These are phyloP conservation scores for Netelia virgata DNA, from an alignment of 2,888 invertebrate species.

Conservation along the genomic window DNA sequence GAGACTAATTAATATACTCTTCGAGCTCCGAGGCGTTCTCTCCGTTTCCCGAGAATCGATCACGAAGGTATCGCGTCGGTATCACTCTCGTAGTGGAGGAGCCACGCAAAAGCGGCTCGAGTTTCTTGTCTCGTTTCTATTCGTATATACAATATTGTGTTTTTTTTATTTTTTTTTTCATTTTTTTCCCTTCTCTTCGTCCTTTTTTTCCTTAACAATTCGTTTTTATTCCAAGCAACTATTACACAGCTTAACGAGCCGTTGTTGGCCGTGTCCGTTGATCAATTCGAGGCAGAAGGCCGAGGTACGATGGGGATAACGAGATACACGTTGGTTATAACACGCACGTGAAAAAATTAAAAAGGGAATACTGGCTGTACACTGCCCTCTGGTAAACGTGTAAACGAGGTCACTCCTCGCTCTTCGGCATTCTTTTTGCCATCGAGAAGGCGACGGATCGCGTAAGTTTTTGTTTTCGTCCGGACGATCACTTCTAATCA, in stretches of 20 bases:
- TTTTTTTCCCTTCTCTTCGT: background rate
- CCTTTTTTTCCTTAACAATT: background rate
- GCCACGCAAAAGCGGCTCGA: conserved; percentile 6
- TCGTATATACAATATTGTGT: no score
- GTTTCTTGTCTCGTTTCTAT: background rate
- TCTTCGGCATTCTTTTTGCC: background rate
- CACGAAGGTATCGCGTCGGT: conserved; percentile 36
- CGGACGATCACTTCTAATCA: background rate
- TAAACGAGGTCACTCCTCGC: conserved; percentile 3
- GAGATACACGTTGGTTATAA: conserved; percentile 27
- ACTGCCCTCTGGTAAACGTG: conserved; percentile 5
- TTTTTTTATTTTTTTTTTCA: background rate
- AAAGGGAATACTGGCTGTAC: conserved; percentile 35
- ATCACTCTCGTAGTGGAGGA: conserved; percentile 32
- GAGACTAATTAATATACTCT: conserved; percentile 48
- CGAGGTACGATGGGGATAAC: conserved; percentile 21
- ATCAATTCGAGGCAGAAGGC: background rate
- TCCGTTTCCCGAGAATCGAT: conserved; percentile 57
- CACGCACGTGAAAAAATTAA: conserved; percentile 10
- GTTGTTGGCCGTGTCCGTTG: conserved; percentile 7
- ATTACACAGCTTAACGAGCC: conserved; percentile 19
- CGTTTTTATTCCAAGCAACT: conserved; percentile 3
- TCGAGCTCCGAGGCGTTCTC: conserved; percentile 30
- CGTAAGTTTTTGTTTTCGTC: background rate
- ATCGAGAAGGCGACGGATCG: background rate